Conservation (phyloP, 2,888 invertebrate species). For the Chesias legatella region DNA sequence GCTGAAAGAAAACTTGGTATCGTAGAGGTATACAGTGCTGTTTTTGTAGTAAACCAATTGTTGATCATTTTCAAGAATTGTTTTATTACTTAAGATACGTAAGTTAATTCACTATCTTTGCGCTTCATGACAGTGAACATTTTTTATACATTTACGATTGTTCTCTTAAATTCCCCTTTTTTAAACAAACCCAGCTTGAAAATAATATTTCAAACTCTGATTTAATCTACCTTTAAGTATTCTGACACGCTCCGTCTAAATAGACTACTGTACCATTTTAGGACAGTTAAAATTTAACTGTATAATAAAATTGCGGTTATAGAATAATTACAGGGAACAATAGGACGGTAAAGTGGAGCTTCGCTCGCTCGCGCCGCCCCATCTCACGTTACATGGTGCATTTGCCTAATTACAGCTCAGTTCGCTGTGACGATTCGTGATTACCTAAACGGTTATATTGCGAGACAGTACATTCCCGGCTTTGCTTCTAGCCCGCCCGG, state of each 20-base stretch:
- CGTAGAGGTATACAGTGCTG: no score
- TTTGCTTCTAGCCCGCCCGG: constrained; percentile 44
- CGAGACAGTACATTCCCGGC: constrained; percentile 49
- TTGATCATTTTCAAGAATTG: no score
- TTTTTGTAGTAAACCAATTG: no score
- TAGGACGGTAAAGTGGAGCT: constrained; percentile 42
- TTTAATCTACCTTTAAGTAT: constrained; percentile 50
- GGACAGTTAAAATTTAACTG: constrained; percentile 77
- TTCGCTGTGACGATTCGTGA: constrained; percentile 71
- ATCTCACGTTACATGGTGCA: constrained; percentile 69
- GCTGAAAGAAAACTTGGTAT: no score
- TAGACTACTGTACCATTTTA: constrained; percentile 68
- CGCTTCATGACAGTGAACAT: constrained; percentile 36
- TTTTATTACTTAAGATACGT: no score
- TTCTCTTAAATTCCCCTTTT: constrained; percentile 21
- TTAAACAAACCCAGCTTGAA: no score
- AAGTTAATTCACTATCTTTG: constrained; percentile 37
- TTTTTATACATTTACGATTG: constrained; percentile 33
- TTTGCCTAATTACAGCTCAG: constrained; percentile 73
- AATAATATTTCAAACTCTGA: constrained; percentile 40
- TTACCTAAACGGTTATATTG: constrained; percentile 64
- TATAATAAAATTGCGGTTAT: constrained; percentile 76
- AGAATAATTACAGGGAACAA: constrained; percentile 74
- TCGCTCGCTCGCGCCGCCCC: constrained; percentile 37
- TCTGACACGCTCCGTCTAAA: constrained; percentile 60